phyloP scores from a whole-genome alignment of 2,113 vertebrate genomes.

The Sus scrofa region T2T-Sscrofa CM000820.6:88645501-88646000 shows the following conservation, averaged over 20 bases:
- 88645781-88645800: too few relatives aligned
- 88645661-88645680: too few relatives aligned
- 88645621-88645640: too few relatives aligned
- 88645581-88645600: not conserved
- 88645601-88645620: too few relatives aligned
- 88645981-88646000: not conserved
- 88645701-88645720: too few relatives aligned
- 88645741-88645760: too few relatives aligned
- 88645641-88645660: too few relatives aligned
- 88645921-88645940: not conserved
- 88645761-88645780: too few relatives aligned
- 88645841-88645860: not conserved
- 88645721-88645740: too few relatives aligned
- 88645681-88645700: too few relatives aligned
- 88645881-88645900: not conserved
- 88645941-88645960: not conserved
- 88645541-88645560: not conserved
- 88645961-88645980: not conserved
- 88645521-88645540: not conserved
- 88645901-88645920: constrained; percentile 1
- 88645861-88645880: not conserved
- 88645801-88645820: too few relatives aligned
- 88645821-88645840: too few relatives aligned
- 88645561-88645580: not conserved
- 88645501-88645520: constrained; percentile 1